A percentile compares a stretch with the other conserved stretches of the same genome.
These are phyloP conservation scores for Heliconius ethilla DNA, from an alignment of 2,888 invertebrate genomes.

Conservation along the genomic window DNA sequence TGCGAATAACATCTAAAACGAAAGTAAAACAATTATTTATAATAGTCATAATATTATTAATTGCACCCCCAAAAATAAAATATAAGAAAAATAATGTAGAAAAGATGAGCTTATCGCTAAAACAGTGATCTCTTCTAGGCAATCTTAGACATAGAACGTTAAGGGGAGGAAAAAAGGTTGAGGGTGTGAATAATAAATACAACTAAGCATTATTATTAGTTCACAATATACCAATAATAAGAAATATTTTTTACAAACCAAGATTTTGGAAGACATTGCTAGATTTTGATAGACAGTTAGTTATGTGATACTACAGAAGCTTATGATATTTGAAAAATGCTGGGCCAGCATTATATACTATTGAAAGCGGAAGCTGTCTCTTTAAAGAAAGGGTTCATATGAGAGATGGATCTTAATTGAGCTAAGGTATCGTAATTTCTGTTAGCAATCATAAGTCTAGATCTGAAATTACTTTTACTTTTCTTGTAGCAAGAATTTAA, in stretches of 20 bases:
- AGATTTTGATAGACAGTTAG: background rate
- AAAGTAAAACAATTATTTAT: constrained; percentile 1
- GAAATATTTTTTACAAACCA: constrained; percentile 56
- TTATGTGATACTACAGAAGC: constrained; percentile 9
- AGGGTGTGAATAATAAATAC: no score
- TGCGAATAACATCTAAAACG: constrained; percentile 49
- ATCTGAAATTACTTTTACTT: constrained; percentile 33
- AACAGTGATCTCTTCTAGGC: no score
- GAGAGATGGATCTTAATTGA: constrained; percentile 49
- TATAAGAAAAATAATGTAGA: no score
- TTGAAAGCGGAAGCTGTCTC: constrained; percentile 64
- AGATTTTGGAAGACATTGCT: constrained; percentile 59
- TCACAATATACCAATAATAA: background rate
- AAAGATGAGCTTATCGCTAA: no score
- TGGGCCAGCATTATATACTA: constrained; percentile 64
- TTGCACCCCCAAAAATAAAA: no score
- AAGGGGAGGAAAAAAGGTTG: no score
- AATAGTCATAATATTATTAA: background rate
- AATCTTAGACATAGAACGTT: no score
- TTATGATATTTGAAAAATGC: constrained; percentile 53
- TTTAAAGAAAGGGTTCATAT: constrained; percentile 65
- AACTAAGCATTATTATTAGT: background rate
- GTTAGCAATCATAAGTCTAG: constrained; percentile 24
- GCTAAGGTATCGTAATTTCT: constrained; percentile 26
- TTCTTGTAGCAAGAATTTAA: constrained; percentile 1